Conservation (phyloP, 2,113 vertebrate species). For the Rhinolophus ferrumequinum region DNA sequence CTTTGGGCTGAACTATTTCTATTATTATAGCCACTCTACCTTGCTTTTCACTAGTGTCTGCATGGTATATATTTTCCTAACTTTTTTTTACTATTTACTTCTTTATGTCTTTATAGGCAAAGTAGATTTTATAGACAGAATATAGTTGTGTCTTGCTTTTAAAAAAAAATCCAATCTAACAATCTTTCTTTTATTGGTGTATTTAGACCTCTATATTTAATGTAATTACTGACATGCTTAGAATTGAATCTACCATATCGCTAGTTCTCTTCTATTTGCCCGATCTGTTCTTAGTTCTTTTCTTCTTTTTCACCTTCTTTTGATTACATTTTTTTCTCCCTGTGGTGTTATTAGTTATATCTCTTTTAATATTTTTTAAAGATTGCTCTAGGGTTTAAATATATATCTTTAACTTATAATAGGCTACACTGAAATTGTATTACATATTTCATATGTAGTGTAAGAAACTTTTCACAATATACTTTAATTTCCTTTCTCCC, state of each 20-base stretch:
- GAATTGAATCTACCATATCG: not conserved
- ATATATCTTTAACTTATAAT: not conserved
- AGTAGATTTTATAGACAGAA: not conserved
- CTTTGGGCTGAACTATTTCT: not conserved
- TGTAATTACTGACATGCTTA: not conserved
- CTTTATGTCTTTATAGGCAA: not conserved
- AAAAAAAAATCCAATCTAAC: not conserved
- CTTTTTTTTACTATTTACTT: not conserved
- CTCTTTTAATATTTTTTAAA: not conserved
- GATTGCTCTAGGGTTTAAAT: not conserved
- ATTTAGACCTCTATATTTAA: not conserved
- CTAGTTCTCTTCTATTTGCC: not conserved
- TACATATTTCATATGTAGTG: not conserved
- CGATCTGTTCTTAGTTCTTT: not conserved
- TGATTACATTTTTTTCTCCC: not conserved
- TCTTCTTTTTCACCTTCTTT: not conserved
- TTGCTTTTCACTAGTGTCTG: not conserved
- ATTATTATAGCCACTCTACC: not conserved
- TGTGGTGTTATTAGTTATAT: not conserved
- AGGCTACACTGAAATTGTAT: not conserved
- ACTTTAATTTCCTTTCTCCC: not conserved
- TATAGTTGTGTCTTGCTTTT: not conserved
- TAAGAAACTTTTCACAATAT: slow-evolving; percentile 13
- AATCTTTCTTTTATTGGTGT: not conserved
- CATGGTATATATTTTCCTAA: not conserved